Evolutionary conservation across 1,140 invertebrate species (phyloP), one percentile per base, ranked within the genome.

Genomic region (Zaprionus capensis): DNA sequence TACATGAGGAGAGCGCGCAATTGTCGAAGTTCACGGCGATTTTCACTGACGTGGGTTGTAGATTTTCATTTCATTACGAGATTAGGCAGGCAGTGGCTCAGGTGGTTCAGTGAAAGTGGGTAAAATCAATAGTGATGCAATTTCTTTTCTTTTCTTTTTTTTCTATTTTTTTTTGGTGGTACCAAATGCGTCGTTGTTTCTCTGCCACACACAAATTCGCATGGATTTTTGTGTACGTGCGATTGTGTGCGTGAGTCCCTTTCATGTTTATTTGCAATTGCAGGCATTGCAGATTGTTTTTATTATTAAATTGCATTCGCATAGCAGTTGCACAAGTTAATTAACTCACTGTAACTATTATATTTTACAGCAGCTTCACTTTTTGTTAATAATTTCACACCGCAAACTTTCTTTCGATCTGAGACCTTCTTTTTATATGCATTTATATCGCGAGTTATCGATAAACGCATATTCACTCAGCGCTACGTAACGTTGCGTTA

Each of bases 51-150:
- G 83, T 87, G 80, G 76, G 65, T 58, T 70, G 55, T 11, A 11
- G 38, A 71, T 58, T 56, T 34, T 36, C 34, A 26, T 68, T 62
- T 36, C 12, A 70, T 62, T 71, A 22, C 31, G 15, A 78, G 44
- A 69, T 65, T 70, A 71, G 70, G 69, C 77, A 36, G 31, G 17
- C 31, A 34, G 31, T 34, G 31, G 31, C 9, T 34, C 31, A 34
- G 31, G 56, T 31, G 53, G 58, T 7, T 46, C 49, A 80, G 84
- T 73, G 86, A 90, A 90, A 90, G 85, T 86, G 86, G 71, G 86
- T 70, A 91, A 90, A 90, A 90, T 90, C 85, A 90, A 90, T 90
- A 90, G 22, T 80, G 69, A 80, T 72, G 75, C 72, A 73, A 88
- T 86, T 82, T 81, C 76, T 59, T 38, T 31, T 74, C 41, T 28